A percentile compares a stretch with the other conserved stretches of the same genome.
phyloP scores from a whole-genome alignment of 1,140 invertebrate species.

The Andricus grossulariae region DNA sequence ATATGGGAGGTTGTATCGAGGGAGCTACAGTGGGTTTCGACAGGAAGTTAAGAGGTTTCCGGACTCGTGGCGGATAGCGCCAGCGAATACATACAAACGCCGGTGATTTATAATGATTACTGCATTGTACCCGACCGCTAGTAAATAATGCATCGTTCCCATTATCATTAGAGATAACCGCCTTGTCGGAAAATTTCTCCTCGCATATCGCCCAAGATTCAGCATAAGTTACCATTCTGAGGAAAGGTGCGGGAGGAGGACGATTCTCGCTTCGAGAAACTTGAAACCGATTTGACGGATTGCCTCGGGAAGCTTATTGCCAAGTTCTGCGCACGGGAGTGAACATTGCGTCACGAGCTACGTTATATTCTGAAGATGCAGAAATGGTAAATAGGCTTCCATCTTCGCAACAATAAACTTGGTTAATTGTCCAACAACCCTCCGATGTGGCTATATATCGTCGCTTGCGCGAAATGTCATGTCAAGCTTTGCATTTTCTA shows the following conservation, averaged over 20 bases:
- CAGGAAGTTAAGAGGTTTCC: slow-evolving; percentile 59
- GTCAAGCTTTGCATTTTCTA: no score
- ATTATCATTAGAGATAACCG: slow-evolving; percentile 60
- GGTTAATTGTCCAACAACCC: slow-evolving; percentile 39
- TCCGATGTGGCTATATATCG: neutral
- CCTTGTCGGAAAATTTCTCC: slow-evolving; percentile 53
- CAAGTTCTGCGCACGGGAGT: slow-evolving; percentile 51
- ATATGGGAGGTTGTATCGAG: neutral
- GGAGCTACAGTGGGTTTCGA: slow-evolving; percentile 46
- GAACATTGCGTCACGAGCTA: slow-evolving; percentile 51
- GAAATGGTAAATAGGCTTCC: slow-evolving; percentile 53
- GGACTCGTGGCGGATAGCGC: slow-evolving; percentile 44
- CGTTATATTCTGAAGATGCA: slow-evolving; percentile 37
- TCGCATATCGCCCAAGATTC: slow-evolving; percentile 9
- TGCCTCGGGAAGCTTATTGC: slow-evolving; percentile 55
- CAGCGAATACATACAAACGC: slow-evolving; percentile 43
- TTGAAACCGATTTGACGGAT: slow-evolving; percentile 59
- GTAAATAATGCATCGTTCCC: slow-evolving; percentile 66
- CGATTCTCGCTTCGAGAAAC: slow-evolving; percentile 55
- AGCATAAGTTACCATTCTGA: slow-evolving; percentile 10
- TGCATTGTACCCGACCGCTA: slow-evolving; percentile 59
- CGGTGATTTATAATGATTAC: slow-evolving; percentile 70
- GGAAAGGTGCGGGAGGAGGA: slow-evolving; percentile 48
- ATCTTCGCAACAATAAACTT: slow-evolving; percentile 52
- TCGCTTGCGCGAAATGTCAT: no score